phyloP scores from a whole-genome alignment of 2,113 vertebrate species.

The Megaceryle maxima region DNA sequence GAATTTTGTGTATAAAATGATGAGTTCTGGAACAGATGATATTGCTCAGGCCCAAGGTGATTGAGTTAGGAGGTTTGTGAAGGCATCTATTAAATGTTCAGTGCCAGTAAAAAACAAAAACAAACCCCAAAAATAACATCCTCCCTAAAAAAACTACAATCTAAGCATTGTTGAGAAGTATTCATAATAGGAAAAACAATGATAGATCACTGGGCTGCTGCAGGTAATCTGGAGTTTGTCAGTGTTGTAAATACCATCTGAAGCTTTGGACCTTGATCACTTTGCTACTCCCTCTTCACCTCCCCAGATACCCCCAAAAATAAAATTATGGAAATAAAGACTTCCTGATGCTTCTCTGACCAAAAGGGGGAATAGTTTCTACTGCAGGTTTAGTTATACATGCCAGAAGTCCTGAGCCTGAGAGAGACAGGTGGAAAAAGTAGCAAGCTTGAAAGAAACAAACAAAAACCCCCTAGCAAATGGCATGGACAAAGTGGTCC shows the following conservation, averaged over 20 bases:
- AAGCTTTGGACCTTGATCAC: background rate
- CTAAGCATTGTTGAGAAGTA: background rate
- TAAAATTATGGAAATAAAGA: background rate
- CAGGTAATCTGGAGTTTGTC: background rate
- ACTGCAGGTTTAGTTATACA: background rate
- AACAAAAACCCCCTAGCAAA: background rate
- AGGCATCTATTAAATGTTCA: background rate
- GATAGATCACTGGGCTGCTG: background rate
- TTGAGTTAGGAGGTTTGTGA: background rate
- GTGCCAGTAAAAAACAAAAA: background rate
- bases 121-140: background rate
- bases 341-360: background rate
- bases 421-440: background rate
- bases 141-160: background rate
- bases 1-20: accelerated
- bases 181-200: background rate
- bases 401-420: background rate
- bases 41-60: background rate
- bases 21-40: background rate
- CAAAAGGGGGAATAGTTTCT: background rate
- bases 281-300: background rate
- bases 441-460: background rate
- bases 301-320: background rate
- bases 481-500: background rate
- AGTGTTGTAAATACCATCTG: background rate